phyloP scores from a whole-genome alignment of 1,140 invertebrate species.

The Brachionus manjavacas region DNA sequence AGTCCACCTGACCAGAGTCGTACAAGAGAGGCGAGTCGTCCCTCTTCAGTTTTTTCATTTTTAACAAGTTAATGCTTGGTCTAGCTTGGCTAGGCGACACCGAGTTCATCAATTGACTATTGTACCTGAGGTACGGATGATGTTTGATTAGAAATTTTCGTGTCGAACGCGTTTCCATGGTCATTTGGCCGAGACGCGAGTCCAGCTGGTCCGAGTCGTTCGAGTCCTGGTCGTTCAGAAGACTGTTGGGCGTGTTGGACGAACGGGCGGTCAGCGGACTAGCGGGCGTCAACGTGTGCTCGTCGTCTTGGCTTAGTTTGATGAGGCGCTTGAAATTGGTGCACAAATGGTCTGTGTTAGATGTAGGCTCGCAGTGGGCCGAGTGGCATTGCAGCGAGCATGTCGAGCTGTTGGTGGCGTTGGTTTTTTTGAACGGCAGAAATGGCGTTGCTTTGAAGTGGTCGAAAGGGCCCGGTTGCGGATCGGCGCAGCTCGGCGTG shows the following conservation, averaged over 20 bases:
- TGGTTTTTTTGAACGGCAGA: constrained; percentile 32
- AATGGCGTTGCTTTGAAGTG: background rate
- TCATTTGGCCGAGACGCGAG: constrained; percentile 3
- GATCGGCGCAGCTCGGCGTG: background rate
- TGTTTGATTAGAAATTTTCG: constrained; percentile 42
- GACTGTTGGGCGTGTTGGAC: background rate
- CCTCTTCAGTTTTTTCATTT: constrained; percentile 36
- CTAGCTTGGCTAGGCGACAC: background rate
- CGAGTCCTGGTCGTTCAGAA: background rate
- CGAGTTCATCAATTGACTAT: background rate
- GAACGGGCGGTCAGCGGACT: background rate
- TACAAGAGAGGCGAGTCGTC: background rate
- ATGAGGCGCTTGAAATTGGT: constrained; percentile 33
- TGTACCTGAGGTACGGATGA: constrained; percentile 24
- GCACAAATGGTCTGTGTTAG: constrained; percentile 13
- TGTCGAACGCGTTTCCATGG: constrained; percentile 33
- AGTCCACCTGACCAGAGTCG: background rate
- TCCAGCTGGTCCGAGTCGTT: constrained; percentile 25
- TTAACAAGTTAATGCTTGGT: constrained; percentile 36
- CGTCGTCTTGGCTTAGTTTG: background rate
- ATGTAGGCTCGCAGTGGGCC: background rate
- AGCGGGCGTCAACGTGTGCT: background rate
- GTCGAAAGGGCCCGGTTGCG: background rate
- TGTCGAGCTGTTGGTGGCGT: background rate
- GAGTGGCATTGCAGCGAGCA: background rate